Percentiles rank a stretch among this genome's conserved stretches.
Conservation (phyloP, 2,113 vertebrate genomes). For the Pipa parva region DNA sequence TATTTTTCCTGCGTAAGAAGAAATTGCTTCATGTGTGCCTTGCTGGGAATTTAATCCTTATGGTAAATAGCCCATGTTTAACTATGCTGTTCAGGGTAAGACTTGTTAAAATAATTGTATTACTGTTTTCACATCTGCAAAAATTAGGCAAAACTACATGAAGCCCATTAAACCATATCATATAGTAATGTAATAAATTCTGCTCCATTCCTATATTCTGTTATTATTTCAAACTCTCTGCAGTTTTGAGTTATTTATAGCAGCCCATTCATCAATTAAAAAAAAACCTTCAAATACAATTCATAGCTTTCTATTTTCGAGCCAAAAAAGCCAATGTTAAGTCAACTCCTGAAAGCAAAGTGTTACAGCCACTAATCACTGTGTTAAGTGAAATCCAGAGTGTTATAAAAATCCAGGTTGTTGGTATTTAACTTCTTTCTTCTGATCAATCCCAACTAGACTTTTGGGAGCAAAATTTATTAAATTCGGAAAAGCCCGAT, state of each 20-base stretch:
- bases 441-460: conserved; percentile 45
- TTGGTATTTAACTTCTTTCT: conserved; percentile 48
- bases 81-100: conserved; percentile 61
- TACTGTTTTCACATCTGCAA: conserved; percentile 72
- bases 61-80: conserved; percentile 46
- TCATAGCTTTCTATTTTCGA: conserved; percentile 62
- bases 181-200: conserved; percentile 56
- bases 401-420: conserved; percentile 56
- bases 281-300: conserved; percentile 70
- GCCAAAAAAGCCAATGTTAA: conserved; percentile 65
- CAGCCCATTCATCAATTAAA: conserved; percentile 66
- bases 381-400: conserved; percentile 53
- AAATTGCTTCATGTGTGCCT: conserved; percentile 4
- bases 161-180: conserved; percentile 62
- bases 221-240: conserved; percentile 55
- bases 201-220: conserved; percentile 56
- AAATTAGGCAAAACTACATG: conserved; percentile 65
- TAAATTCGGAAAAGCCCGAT: no score
- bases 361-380: conserved; percentile 52
- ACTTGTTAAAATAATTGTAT: conserved; percentile 64
- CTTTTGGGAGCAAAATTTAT: no score
- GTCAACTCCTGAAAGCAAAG: conserved; percentile 61
- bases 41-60: conserved; percentile 18
- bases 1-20: conserved; percentile 19
- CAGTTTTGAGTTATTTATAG: conserved; percentile 71